Base-by-base conservation (phyloP, 1,140 invertebrate species). In the Medauroidea extradentata region DNA sequence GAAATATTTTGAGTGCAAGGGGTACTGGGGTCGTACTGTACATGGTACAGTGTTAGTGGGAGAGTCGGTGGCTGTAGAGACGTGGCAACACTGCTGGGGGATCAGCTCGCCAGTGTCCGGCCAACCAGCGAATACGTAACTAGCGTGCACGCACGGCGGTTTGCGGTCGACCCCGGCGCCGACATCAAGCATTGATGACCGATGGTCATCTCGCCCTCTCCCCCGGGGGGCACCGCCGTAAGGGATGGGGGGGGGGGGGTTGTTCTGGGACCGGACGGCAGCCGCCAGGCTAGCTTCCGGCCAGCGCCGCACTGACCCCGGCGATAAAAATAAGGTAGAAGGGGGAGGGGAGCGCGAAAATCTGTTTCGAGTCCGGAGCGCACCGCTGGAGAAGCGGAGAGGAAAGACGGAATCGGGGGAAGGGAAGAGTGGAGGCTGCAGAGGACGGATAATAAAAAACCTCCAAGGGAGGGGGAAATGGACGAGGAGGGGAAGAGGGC, bases 31-130 rank as follows among this genome's bases (percentile, higher is more conserved):
- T n/a, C n/a, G n/a, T n/a, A n/a, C n/a, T n/a, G n/a, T n/a, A n/a
- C n/a, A n/a, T n/a, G n/a, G n/a, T n/a, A n/a, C n/a, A n/a, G n/a
- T n/a, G n/a, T n/a, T n/a, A n/a, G n/a, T n/a, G n/a, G n/a, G n/a
- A n/a, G n/a, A n/a, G n/a, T n/a, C n/a, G n/a, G n/a, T n/a, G n/a
- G n/a, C n/a, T n/a, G n/a, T n/a, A n/a, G n/a, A n/a, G n/a, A n/a
- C n/a, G n/a, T n/a, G 2, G 50, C 59, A 60, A 59, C 58, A 54
- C 59, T 56, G 56, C 60, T 63, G 46, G 49, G 56, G 64, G 65
- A 59, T 67, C 65, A 57, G 64, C 61, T 66, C 63, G 59, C 57
- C 59, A 68, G 66, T 63, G 57, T 60, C 57, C 61, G 53, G 52
- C 46, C 19, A 46, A 53, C 51, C 43, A 34, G 21, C 53, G 29